Conservation (phyloP, 2,797 vertebrate genomes). For the Manis pentadactyla region DNA sequence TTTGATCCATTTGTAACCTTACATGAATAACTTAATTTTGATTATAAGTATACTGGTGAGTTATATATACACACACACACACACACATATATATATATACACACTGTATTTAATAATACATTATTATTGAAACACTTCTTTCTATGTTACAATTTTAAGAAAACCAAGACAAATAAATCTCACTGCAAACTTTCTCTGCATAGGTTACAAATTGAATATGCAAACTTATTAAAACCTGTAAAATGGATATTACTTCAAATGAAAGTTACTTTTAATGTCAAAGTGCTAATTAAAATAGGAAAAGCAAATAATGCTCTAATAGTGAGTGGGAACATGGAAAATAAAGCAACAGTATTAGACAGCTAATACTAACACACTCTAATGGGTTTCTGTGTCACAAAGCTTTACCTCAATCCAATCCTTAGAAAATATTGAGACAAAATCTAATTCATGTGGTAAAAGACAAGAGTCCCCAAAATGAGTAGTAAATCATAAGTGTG, state of each 20-base stretch:
- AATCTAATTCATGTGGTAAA: constrained; percentile 40
- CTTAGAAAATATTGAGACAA: constrained; percentile 51
- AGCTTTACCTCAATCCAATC: neutral
- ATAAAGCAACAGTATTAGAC: neutral
- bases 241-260: constrained; percentile 58
- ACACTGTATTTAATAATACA: neutral
- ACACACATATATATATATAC: neutral
- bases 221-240: constrained; percentile 50
- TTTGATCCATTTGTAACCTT: neutral
- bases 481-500: constrained; percentile 62
- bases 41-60: neutral
- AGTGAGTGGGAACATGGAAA: constrained; percentile 43
- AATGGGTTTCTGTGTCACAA: constrained; percentile 19
- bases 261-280: constrained; percentile 71
- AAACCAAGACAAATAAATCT: constrained; percentile 26
- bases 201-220: constrained; percentile 1
- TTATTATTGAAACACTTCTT: neutral
- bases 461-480: constrained; percentile 30
- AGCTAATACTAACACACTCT: neutral
- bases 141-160: neutral
- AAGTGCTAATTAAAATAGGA: constrained; percentile 69
- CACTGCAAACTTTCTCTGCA: neutral
- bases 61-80: neutral
- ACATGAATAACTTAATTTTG: constrained; percentile 15
- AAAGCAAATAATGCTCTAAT: constrained; percentile 35